Evolutionary conservation across 2,797 vertebrate genomes (phyloP).

Genomic region (Heteromormyrus szaboi): DNA sequence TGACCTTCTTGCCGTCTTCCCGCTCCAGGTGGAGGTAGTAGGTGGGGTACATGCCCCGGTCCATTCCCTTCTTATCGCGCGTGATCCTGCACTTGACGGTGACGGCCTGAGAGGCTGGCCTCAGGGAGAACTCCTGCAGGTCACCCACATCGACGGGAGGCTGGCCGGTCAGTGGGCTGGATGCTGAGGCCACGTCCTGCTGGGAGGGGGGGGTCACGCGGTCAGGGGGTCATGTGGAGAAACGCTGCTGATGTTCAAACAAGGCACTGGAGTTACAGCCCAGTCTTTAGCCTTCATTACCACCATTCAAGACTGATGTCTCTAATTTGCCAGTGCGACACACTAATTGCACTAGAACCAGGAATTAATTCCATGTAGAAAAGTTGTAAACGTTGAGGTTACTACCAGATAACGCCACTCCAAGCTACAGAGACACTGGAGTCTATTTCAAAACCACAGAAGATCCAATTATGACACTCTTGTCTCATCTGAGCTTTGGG

Average conservation of each 20-base stretch:
- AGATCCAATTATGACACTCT: not conserved
- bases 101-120: constrained; percentile 68
- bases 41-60: constrained; percentile 76
- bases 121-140: constrained; percentile 67
- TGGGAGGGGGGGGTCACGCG: constrained; percentile 10
- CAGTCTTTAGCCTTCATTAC: not conserved
- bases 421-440: not conserved
- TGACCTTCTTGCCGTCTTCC: constrained; percentile 75
- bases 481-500: not conserved
- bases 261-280: not conserved
- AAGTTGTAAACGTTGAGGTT: not conserved
- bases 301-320: not conserved
- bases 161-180: constrained; percentile 74
- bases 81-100: constrained; percentile 76
- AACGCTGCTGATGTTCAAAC: not conserved
- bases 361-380: not conserved
- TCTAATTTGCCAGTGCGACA: not conserved
- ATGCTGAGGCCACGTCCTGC: constrained; percentile 87
- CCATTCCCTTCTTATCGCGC: constrained; percentile 77
- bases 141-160: constrained; percentile 69
- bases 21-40: constrained; percentile 76
- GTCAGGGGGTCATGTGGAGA: not conserved
- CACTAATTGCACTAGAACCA: not conserved
- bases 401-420: not conserved
- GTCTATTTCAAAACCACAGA: not conserved